phyloP scores from a whole-genome alignment of 1,140 invertebrate species.

The Parasteatoda tepidariorum region DNA sequence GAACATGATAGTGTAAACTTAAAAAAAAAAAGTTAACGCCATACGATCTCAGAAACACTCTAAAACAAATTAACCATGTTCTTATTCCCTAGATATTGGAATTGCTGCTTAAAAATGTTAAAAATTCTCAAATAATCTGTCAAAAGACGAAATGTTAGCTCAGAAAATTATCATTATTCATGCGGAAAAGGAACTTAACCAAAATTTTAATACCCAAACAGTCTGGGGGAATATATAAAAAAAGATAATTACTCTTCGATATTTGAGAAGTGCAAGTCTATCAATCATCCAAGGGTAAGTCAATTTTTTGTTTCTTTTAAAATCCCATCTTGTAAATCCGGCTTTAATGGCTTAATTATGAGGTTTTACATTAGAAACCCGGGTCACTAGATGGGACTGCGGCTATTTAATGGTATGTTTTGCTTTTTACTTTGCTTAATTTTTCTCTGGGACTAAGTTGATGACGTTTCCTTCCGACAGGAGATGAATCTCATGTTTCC shows the following conservation, averaged over 20 bases:
- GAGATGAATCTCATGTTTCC: slow-evolving; percentile 51
- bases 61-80: no score
- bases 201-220: neutral
- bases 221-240: neutral
- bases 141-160: neutral
- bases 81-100: no score
- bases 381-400: slow-evolving; percentile 3
- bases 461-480: slow-evolving; percentile 60
- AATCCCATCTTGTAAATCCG: slow-evolving; percentile 11
- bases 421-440: slow-evolving; percentile 13
- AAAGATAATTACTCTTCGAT: slow-evolving; percentile 28
- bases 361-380: slow-evolving; percentile 3
- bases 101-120: no score
- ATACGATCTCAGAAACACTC: no score
- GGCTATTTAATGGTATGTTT: slow-evolving; percentile 43
- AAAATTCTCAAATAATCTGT: no score
- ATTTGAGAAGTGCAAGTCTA: slow-evolving; percentile 12
- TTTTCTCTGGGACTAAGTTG: slow-evolving; percentile 21
- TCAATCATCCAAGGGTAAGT: slow-evolving; percentile 44
- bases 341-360: slow-evolving; percentile 41
- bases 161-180: neutral
- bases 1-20: no score
- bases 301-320: neutral
- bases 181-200: neutral
- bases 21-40: no score